phyloP scores from a whole-genome alignment of 1,140 invertebrate species.

The Cheumatopsyche charites region DNA sequence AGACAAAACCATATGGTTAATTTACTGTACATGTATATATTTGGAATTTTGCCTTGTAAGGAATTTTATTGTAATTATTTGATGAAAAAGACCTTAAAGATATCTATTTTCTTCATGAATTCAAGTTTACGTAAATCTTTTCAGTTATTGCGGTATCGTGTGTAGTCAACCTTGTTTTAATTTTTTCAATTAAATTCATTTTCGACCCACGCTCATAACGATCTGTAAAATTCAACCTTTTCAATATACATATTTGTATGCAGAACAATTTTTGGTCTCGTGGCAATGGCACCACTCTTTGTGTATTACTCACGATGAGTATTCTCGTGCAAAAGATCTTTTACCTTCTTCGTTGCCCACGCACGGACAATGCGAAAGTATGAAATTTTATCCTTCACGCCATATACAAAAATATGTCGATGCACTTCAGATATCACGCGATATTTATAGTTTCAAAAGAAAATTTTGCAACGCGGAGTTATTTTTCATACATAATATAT shows the following conservation, averaged over 20 bases:
- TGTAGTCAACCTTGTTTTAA: constrained; percentile 16
- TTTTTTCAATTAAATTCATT: constrained; percentile 20
- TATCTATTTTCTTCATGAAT: too few relatives aligned
- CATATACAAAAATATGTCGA: too few relatives aligned
- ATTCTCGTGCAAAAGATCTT: background rate
- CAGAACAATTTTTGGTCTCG: background rate
- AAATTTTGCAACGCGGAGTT: too few relatives aligned
- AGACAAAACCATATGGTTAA: constrained; percentile 16
- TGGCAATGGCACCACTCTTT: constrained; percentile 15
- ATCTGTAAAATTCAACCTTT: constrained; percentile 12
- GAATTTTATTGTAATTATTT: background rate
- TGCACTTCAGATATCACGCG: too few relatives aligned
- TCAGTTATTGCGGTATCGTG: too few relatives aligned
- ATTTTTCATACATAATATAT: too few relatives aligned
- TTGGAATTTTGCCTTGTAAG: constrained; percentile 5
- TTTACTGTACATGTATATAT: background rate
- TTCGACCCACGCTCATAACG: constrained; percentile 2
- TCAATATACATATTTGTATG: background rate
- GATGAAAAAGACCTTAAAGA: too few relatives aligned
- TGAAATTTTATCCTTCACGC: background rate
- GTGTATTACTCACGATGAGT: constrained; percentile 3
- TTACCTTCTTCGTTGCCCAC: constrained; percentile 13
- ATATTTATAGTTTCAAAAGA: too few relatives aligned
- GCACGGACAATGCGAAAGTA: constrained; percentile 3
- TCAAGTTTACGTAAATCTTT: too few relatives aligned